These are phyloP conservation scores for Chymomyza amoena DNA, from an alignment of 2,888 invertebrate genomes.

Conservation along the genomic window DNA sequence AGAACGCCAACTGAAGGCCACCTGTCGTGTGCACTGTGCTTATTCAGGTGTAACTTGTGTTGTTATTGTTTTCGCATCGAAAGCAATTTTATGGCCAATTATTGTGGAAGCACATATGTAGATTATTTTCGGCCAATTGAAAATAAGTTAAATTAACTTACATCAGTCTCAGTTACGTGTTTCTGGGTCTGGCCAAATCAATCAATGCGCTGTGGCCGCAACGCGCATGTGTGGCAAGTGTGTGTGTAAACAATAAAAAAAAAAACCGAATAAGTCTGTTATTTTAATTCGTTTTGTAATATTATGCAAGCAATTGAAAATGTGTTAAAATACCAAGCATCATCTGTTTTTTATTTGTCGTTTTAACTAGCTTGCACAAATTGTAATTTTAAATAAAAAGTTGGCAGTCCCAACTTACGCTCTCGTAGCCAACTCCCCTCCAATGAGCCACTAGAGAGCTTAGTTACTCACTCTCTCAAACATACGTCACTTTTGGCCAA, in stretches of 20 bases:
- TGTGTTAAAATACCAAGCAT: background rate
- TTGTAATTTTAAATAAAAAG: background rate
- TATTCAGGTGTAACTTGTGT: slow-evolving; percentile 44
- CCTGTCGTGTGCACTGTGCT: slow-evolving; percentile 51
- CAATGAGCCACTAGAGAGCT: slow-evolving; percentile 37
- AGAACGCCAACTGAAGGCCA: slow-evolving; percentile 47
- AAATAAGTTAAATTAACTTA: slow-evolving; percentile 38
- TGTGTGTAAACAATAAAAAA: slow-evolving; percentile 7
- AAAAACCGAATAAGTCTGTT: slow-evolving; percentile 10
- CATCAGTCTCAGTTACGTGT: background rate
- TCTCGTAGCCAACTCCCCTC: slow-evolving; percentile 10
- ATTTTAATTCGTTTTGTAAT: background rate
- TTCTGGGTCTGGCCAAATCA: slow-evolving; percentile 35
- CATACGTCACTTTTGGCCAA: slow-evolving; percentile 64
- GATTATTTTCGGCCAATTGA: slow-evolving; percentile 24
- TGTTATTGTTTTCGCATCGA: slow-evolving; percentile 10
- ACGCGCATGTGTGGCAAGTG: background rate
- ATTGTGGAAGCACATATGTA: slow-evolving; percentile 27
- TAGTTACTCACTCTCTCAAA: slow-evolving; percentile 15
- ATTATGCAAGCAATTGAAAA: background rate
- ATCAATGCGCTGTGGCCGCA: slow-evolving; percentile 31
- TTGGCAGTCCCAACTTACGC: background rate
- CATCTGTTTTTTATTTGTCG: background rate
- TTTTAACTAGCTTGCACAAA: slow-evolving; percentile 4
- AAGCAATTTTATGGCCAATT: slow-evolving; percentile 31